These are phyloP conservation scores for Bufotes viridis DNA, from an alignment of 2,797 vertebrate species.

Conservation along the genomic window DNA sequence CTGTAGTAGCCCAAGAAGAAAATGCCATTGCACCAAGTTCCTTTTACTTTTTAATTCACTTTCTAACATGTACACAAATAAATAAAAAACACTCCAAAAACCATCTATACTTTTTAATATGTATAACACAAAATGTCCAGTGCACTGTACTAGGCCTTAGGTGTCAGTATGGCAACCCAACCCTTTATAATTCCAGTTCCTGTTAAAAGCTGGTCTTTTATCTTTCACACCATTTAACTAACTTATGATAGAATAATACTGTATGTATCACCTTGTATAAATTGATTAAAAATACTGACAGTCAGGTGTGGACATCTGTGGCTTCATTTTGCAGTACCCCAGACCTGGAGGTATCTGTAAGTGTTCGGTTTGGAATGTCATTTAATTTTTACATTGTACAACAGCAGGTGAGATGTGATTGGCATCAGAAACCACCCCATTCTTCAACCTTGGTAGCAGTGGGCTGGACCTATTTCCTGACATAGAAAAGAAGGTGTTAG, in stretches of 20 bases:
- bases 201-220: not conserved
- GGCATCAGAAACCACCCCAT: no score
- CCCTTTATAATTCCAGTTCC: not conserved
- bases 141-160: not conserved
- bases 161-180: not conserved
- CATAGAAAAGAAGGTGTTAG: no score
- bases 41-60: not conserved
- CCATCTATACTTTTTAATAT: not conserved
- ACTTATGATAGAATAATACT: not conserved
- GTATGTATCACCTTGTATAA: not conserved
- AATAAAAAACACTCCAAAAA: not conserved
- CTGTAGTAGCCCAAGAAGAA: no score
- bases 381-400: no score
- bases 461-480: no score
- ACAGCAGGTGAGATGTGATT: no score
- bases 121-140: not conserved
- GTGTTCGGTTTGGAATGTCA: no score
- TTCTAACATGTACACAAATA: not conserved
- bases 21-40: no score
- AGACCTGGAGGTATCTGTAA: no score
- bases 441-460: no score
- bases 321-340: not conserved
- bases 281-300: not conserved
- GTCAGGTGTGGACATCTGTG: not conserved
- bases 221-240: not conserved